These are phyloP conservation scores for Phodopus roborovskii DNA, from an alignment of 2,113 vertebrate genomes.

Conservation along the genomic window DNA sequence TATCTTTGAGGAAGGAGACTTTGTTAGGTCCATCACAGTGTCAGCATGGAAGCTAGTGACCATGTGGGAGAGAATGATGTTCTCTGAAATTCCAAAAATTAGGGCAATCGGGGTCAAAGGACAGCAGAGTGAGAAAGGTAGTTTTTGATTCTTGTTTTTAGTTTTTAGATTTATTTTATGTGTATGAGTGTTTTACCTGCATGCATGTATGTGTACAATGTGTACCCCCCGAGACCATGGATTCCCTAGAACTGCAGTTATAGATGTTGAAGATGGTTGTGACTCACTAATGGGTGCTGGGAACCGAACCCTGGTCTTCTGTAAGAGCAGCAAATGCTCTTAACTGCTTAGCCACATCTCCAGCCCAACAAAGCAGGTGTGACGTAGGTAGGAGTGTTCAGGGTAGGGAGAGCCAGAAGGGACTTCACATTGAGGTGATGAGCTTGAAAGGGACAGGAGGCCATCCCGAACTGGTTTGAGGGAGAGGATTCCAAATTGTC, in stretches of 20 bases:
- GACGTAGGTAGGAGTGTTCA: not conserved
- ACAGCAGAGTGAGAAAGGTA: not conserved
- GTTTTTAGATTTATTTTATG: not conserved
- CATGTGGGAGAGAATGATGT: not conserved
- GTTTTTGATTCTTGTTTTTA: not conserved
- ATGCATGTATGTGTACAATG: not conserved
- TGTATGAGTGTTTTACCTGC: not conserved
- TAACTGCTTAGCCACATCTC: not conserved
- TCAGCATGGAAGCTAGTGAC: not conserved
- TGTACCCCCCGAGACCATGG: not conserved
- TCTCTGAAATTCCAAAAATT: not conserved
- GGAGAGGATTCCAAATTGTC: too few relatives aligned
- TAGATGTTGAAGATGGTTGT: not conserved
- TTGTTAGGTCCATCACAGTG: not conserved
- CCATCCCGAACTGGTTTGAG: not conserved
- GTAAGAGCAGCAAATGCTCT: not conserved
- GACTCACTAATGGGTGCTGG: not conserved
- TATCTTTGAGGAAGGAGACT: not conserved
- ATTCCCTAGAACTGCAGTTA: not conserved
- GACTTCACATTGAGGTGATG: not conserved
- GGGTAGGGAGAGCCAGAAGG: not conserved
- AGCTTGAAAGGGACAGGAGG: not conserved
- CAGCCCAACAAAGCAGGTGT: not conserved
- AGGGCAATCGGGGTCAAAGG: not conserved
- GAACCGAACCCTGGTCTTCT: not conserved